These are phyloP conservation scores for Aporrectodea caliginosa DNA, from an alignment of 1,140 invertebrate species.

Conservation along the genomic window DNA sequence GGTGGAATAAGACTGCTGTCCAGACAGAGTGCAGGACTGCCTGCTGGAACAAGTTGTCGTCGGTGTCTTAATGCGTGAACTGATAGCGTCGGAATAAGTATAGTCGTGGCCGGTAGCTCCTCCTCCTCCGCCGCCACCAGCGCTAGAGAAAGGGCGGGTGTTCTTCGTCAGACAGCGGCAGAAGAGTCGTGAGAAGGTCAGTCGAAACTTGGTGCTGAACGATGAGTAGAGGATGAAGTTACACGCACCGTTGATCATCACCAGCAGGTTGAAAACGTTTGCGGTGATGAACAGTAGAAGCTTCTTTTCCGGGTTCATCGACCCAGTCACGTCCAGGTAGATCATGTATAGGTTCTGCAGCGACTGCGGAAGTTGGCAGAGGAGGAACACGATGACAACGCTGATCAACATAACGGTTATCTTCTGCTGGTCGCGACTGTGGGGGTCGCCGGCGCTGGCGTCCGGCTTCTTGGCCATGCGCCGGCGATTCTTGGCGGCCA, in stretches of 20 bases:
- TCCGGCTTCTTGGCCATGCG: conserved; percentile 60
- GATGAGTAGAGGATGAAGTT: conserved; percentile 77
- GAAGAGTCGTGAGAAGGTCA: conserved; percentile 67
- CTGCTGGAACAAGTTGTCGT: no score
- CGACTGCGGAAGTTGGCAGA: conserved; percentile 29
- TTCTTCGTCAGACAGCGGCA: conserved; percentile 59
- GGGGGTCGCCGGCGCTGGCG: conserved; percentile 35
- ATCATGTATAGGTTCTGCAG: conserved; percentile 21
- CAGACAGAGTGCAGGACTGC: no score
- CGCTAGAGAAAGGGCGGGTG: no score
- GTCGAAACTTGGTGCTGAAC: conserved; percentile 71
- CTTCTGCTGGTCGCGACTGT: conserved; percentile 20
- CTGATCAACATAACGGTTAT: no score
- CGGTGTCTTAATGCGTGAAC: no score
- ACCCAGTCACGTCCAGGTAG: no score
- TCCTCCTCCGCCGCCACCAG: no score
- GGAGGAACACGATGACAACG: conserved; percentile 33
- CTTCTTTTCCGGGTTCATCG: no score
- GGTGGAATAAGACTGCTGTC: no score
- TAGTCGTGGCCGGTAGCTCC: no score
- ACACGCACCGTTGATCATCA: conserved; percentile 66
- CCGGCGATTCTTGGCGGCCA: conserved; percentile 15
- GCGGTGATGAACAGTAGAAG: conserved; percentile 57
- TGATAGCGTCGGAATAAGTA: no score
- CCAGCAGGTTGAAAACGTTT: conserved; percentile 71